Conservation (phyloP, 2,113 vertebrate species). For the Catharus minimus region DNA sequence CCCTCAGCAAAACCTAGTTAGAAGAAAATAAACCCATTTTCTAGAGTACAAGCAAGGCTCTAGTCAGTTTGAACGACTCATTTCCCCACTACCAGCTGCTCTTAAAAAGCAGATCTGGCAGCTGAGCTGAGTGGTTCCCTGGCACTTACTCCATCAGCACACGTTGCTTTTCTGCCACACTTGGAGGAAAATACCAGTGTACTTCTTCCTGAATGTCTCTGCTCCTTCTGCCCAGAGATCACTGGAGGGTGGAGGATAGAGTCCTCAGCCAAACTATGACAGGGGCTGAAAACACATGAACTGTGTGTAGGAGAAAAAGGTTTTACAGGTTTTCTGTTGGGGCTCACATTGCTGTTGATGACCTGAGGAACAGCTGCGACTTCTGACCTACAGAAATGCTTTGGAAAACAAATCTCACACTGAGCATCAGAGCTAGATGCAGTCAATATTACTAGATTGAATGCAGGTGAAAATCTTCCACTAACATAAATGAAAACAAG, state of each 20-base stretch:
- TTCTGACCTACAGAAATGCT: not conserved
- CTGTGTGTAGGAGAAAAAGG: not conserved
- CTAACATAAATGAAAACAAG: slow-evolving; percentile 22
- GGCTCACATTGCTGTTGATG: not conserved
- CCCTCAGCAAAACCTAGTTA: not conserved
- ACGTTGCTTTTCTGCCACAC: not conserved
- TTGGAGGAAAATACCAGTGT: not conserved
- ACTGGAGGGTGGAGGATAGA: not conserved
- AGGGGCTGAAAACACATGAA: not conserved
- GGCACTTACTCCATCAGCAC: fast-evolving
- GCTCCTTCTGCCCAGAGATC: not conserved
- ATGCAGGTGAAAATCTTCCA: not conserved
- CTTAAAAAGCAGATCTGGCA: not conserved
- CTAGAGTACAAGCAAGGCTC: not conserved
- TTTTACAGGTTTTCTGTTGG: not conserved
- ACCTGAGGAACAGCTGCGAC: not conserved
- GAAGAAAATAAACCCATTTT: not conserved
- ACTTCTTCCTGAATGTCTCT: not conserved
- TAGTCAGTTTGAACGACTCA: not conserved
- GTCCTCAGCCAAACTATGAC: not conserved
- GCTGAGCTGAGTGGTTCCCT: not conserved
- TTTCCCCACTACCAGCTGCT: not conserved
- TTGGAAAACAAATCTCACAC: not conserved
- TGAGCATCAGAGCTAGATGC: not conserved
- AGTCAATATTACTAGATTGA: not conserved